These are phyloP conservation scores for Danio jaintianensis DNA, from an alignment of 2,797 vertebrate genomes.

Conservation along the genomic window DNA sequence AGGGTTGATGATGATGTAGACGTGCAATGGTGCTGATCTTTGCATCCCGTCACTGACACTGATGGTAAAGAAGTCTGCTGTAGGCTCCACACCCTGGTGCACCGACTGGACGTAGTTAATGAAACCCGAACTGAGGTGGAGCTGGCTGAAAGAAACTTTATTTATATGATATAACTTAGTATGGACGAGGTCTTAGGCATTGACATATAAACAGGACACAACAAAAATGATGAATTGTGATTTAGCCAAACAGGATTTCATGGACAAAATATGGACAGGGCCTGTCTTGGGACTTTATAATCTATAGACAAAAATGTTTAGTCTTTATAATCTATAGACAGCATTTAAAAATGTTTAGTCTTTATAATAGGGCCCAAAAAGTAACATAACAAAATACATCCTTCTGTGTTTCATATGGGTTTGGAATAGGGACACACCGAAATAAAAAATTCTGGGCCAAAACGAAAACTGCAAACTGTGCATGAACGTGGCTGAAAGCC, in stretches of 20 bases:
- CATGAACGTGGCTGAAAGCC: too few relatives aligned
- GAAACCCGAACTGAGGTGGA: conserved; percentile 72
- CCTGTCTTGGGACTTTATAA: too few relatives aligned
- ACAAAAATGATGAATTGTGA: neutral
- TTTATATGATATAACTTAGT: conserved; percentile 55
- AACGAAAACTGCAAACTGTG: too few relatives aligned
- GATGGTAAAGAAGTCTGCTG: conserved; percentile 71
- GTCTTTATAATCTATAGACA: too few relatives aligned
- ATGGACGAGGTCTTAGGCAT: neutral
- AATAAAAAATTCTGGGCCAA: too few relatives aligned
- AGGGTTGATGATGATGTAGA: conserved; percentile 79
- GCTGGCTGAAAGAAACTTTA: conserved; percentile 77
- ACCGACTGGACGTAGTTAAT: conserved; percentile 75
- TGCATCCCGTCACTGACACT: conserved; percentile 77
- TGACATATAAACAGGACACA: neutral
- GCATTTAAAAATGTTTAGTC: too few relatives aligned
- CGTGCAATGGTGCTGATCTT: conserved; percentile 70
- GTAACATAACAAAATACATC: too few relatives aligned
- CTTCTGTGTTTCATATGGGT: too few relatives aligned
- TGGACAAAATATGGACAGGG: neutral
- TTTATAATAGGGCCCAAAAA: too few relatives aligned
- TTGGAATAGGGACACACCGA: too few relatives aligned
- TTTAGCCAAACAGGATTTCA: neutral
- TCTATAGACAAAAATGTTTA: too few relatives aligned
- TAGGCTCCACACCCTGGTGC: conserved; percentile 68